phyloP scores from a whole-genome alignment of 2,797 vertebrate genomes.

The Poecilia wingei region DNA sequence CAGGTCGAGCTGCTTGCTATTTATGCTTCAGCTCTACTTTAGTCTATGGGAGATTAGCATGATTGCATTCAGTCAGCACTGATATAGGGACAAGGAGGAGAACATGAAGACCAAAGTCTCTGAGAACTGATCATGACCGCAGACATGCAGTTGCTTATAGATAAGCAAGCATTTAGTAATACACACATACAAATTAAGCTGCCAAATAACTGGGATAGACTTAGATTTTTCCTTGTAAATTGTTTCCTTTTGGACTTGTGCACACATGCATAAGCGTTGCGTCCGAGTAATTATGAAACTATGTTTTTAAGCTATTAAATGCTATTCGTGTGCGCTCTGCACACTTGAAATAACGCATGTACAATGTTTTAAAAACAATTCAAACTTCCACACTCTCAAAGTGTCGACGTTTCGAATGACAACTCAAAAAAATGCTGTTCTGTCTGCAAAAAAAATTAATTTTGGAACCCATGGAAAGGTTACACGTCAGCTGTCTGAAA shows the following conservation, averaged over 20 bases:
- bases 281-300: neutral
- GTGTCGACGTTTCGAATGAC: neutral
- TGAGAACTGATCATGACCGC: conserved; percentile 4
- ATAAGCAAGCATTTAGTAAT: neutral
- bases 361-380: neutral
- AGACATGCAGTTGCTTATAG: conserved; percentile 11
- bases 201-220: neutral
- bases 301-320: neutral
- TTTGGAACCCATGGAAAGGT: conserved; percentile 13
- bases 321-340: neutral
- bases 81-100: conserved; percentile 7
- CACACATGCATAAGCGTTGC: neutral
- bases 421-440: conserved; percentile 1
- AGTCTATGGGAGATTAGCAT: conserved; percentile 17
- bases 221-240: neutral
- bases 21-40: conserved; percentile 7
- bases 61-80: conserved; percentile 29
- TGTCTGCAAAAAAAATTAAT: neutral
- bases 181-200: conserved; percentile 1
- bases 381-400: neutral
- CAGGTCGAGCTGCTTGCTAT: conserved; percentile 19
- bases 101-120: conserved; percentile 2
- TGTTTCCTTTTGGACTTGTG: neutral
- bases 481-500: neutral
- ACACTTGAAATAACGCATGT: neutral